Conservation (phyloP, 2,888 invertebrate species). For the Trichogramma dendrolimi region DNA sequence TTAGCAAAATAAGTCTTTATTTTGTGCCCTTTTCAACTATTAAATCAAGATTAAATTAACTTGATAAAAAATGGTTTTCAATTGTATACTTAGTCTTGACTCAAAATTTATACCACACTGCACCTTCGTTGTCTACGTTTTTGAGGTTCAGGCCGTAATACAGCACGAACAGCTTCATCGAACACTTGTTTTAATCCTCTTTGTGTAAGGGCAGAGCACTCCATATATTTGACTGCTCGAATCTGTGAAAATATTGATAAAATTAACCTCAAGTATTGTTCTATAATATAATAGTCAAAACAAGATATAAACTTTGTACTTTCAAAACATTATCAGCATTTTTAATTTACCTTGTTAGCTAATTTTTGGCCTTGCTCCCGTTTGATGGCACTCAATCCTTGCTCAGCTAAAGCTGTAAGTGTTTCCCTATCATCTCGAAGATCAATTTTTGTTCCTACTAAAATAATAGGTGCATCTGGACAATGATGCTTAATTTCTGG, state of each 20-base stretch:
- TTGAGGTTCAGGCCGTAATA: slow-evolving; percentile 93
- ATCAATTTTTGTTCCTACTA: slow-evolving; percentile 99
- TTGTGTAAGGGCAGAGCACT: slow-evolving; percentile 98
- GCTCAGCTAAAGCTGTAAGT: slow-evolving; percentile 82
- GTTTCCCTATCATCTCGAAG: slow-evolving; percentile 97
- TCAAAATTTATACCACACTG: slow-evolving; percentile 36
- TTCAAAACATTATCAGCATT: no score
- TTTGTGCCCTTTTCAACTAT: slow-evolving; percentile 25
- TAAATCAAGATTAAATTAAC: slow-evolving; percentile 26
- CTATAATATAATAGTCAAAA: not conserved
- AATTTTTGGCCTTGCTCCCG: slow-evolving; percentile 97
- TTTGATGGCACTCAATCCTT: slow-evolving; percentile 92
- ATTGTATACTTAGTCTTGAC: slow-evolving; percentile 21
- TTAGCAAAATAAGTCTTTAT: slow-evolving; percentile 23
- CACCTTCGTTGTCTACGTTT: slow-evolving; percentile 92
- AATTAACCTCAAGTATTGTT: not conserved
- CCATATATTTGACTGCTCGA: slow-evolving; percentile 97
- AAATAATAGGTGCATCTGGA: slow-evolving; percentile 97
- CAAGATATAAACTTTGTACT: not conserved
- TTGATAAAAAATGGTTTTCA: slow-evolving; percentile 17
- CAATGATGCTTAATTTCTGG: slow-evolving; percentile 99
- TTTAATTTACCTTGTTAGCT: slow-evolving; percentile 73
- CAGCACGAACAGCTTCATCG: slow-evolving; percentile 97
- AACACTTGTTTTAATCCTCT: slow-evolving; percentile 97
- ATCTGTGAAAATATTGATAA: slow-evolving; percentile 55